Evolutionary conservation across 2,797 vertebrate species (phyloP).

Genomic region (Perodicticus potto): DNA sequence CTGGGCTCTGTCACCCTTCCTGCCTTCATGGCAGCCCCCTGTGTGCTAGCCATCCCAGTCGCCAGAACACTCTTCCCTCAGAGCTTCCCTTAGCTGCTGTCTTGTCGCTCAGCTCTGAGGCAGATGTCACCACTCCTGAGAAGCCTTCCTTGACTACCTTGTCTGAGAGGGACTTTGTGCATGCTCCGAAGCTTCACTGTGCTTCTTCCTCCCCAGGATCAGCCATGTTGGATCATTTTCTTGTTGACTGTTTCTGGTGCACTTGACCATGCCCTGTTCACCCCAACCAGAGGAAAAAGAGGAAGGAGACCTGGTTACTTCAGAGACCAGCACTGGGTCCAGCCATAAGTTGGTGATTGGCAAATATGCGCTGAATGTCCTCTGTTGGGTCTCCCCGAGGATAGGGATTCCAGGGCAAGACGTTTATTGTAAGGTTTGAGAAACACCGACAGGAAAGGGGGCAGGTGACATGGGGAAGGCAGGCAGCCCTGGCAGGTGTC

Average conservation of each 20-base stretch:
- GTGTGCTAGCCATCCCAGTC: not conserved
- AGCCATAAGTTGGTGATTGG: not conserved
- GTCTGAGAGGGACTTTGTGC: not conserved
- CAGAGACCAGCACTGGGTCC: not conserved
- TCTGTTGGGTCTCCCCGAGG: not conserved
- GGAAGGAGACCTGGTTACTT: not conserved
- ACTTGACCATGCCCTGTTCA: not conserved
- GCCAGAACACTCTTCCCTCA: not conserved
- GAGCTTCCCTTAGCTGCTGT: not conserved
- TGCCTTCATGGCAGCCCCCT: not conserved
- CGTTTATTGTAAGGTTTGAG: not conserved
- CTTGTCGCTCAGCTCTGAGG: not conserved
- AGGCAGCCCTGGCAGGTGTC: rapidly evolving
- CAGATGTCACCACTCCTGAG: not conserved
- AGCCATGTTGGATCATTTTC: not conserved
- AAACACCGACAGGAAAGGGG: too few species aligned
- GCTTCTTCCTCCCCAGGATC: not conserved
- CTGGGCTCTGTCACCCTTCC: rapidly evolving
- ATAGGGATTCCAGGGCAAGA: not conserved
- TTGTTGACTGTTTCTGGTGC: not conserved
- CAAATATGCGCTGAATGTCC: not conserved
- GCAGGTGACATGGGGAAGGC: not conserved
- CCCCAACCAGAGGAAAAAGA: not conserved
- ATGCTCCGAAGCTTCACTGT: not conserved
- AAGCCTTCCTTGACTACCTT: not conserved